phyloP scores from a whole-genome alignment of 1,140 invertebrate species.

The Saccostrea cuccullata region DNA sequence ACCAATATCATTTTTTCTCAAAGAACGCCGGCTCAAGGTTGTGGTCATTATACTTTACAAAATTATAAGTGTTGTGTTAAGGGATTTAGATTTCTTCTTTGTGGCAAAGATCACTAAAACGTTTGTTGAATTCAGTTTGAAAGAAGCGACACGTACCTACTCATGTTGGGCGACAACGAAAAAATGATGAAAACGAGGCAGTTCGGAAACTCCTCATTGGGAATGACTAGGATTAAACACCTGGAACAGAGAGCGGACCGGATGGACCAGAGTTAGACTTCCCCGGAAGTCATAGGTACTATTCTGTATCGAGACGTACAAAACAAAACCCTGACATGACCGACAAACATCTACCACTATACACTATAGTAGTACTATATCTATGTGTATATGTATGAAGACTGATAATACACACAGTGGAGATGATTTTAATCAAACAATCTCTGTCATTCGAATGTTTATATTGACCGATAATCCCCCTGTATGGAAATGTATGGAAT shows the following conservation, averaged over 20 bases:
- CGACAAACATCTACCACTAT: background rate
- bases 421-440: background rate
- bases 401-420: background rate
- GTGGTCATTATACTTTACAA: background rate
- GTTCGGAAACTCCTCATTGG: background rate
- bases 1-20: too few relatives aligned
- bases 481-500: slow-evolving; percentile 33
- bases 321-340: too few relatives aligned
- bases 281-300: background rate
- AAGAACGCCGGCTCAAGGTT: too few relatives aligned
- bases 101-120: background rate
- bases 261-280: background rate
- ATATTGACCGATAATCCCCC: slow-evolving; percentile 1
- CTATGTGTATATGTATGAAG: background rate
- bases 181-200: background rate
- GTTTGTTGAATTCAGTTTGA: background rate
- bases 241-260: background rate
- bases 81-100: background rate
- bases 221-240: background rate
- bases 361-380: background rate
- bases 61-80: background rate
- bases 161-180: background rate
- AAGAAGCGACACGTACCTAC: background rate
- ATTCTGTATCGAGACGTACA: background rate
- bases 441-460: slow-evolving; percentile 1